phyloP scores from a whole-genome alignment of 2,113 vertebrate species.

The Aspidoscelis tigris region DNA sequence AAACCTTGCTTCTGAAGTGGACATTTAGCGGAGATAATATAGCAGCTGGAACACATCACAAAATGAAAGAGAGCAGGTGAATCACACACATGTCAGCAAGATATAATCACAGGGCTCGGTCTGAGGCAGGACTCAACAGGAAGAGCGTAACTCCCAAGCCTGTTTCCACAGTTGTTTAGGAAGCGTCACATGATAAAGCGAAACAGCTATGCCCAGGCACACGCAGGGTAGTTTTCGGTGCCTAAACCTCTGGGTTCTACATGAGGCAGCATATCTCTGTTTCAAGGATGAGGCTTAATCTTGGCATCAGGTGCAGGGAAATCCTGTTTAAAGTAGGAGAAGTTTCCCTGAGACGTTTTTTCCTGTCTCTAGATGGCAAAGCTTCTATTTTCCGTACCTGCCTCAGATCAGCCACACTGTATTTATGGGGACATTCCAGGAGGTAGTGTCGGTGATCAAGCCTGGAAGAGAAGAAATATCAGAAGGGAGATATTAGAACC shows the following conservation, averaged over 20 bases:
- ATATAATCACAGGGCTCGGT: not conserved
- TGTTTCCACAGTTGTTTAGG: not conserved
- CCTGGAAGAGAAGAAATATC: not conserved
- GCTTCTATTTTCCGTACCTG: slow-evolving; percentile 78
- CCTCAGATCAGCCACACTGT: slow-evolving; percentile 86
- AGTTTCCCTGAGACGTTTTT: not conserved
- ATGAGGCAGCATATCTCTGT: no score
- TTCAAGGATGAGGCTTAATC: not conserved
- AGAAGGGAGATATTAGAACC: not conserved
- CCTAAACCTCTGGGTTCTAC: not conserved
- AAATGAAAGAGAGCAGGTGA: not conserved
- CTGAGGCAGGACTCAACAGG: no score
- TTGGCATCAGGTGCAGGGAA: not conserved
- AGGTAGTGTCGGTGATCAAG: slow-evolving; percentile 35
- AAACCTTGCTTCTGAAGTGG: not conserved
- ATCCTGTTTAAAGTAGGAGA: not conserved
- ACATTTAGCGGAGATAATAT: not conserved
- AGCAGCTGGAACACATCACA: not conserved
- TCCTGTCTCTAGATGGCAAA: not conserved
- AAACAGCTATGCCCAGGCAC: not conserved
- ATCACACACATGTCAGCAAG: not conserved
- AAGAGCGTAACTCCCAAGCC: not conserved
- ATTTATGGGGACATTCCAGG: slow-evolving; percentile 36
- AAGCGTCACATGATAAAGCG: not conserved
- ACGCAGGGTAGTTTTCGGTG: not conserved